Evolutionary conservation across 53 echinoderm and acorn worm species (phyloP), one percentile per base, ranked within the genome.

Genomic region (Echinarachnius parma): DNA sequence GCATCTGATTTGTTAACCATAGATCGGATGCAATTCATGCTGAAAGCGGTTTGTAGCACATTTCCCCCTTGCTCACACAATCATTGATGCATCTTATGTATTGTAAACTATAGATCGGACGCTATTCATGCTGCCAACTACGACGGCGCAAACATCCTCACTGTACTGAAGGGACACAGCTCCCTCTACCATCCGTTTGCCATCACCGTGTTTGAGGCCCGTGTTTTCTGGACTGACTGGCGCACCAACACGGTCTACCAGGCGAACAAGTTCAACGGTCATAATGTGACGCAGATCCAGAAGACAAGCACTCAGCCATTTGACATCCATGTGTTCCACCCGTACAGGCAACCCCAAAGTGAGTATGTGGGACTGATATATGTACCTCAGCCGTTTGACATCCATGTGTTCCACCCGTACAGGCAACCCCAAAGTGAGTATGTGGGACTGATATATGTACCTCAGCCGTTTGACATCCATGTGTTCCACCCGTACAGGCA

Each of bases 341-440:
- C 80, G 4, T 59, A 79, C 9, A 83, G 83, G 60, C 92, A 92
- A 68, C 87, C 92, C 0, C 28, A 27, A 69, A 79, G 84, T 50
- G 18, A 13, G 39, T 39, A 9, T 13, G 7, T 39, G 39, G n/a
- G n/a, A n/a, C n/a, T n/a, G n/a, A n/a, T n/a, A n/a, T n/a, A n/a
- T n/a, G n/a, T n/a, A n/a, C n/a, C 90, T 32, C 96, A 95, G 70
- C 96, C 96, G 4, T 95, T 95, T 90, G 96, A 91, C 36, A 83
- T 90, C 52, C 96, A 95, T 48, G 79, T 95, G 28, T 84, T 79
- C 76, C 96, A 95, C 32, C 81, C 84, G 3, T 72, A 84, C 24
- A 87, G 87, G 53, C 96, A 95, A 60, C 90, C 87, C 0, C 48
- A 47, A 78, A 84, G 88, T 90, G 75, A 56, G 50, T 20, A 9